Base-by-base conservation (phyloP, 2,797 vertebrate genomes). In the Macropodus opercularis region DNA sequence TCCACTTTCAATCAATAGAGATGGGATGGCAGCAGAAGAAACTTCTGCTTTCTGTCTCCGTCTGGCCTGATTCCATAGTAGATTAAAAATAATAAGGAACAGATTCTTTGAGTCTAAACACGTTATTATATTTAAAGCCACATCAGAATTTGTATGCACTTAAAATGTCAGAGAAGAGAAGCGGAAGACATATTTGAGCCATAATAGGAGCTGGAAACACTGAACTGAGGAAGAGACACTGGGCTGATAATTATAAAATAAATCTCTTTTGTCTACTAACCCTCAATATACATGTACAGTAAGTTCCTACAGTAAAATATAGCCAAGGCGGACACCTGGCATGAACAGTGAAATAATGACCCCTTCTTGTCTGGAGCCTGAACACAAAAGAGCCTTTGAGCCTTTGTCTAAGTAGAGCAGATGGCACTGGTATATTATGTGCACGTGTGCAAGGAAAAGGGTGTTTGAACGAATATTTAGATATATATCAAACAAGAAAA, bases 1-100 rank as follows among this genome's bases (percentile, higher is more conserved):
- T 87, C 66, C 67, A 78, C 79, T 69, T 81, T 74, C 62, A 85
- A 84, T 90, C 81, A 85, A 85, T 87, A 84, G 53, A 66, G 79
- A 54, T 35, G 43, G 54, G 64, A 72, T 83, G 74, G 58, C 38
- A 77, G 4, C 67, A 56, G 61, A 46, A 41, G 68, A 69, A 52
- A 63, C 58, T 48, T 12, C 14, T 22, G 55, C 64, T 66, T 31
- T 63, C 39, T 22, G 3, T 38, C 10, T 8, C 8, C 31, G 0
- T 54, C 44, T n/a, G n/a, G n/a, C n/a, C n/a, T n/a, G n/a, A n/a
- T n/a, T n/a, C n/a, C n/a, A n/a, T n/a, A 49, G 27, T 22, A 27
- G 39, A 17, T 14, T 32, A 27, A 12, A 38, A 34, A 14, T 19
- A 8, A 24, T 15, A 3, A 32, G 27, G 10, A 38, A 29, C 31